phyloP scores from a whole-genome alignment of 2,113 vertebrate species.

The Platanista minor region DNA sequence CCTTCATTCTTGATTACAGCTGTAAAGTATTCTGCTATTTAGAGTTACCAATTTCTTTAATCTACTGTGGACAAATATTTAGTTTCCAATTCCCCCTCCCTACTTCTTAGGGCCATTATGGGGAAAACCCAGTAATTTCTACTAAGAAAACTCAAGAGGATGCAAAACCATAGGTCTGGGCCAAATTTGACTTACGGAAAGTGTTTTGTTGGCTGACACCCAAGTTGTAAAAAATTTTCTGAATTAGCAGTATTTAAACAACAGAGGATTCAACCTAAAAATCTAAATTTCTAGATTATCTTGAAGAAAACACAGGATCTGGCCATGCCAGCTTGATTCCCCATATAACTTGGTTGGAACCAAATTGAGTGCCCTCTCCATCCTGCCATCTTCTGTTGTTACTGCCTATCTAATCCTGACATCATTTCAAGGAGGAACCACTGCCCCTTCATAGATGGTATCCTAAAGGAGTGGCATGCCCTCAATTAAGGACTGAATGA shows the following conservation, averaged over 20 bases:
- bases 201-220: background rate
- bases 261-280: background rate
- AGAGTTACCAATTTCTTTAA: background rate
- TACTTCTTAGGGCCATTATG: background rate
- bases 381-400: too few relatives aligned
- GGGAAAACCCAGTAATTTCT: background rate
- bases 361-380: background rate
- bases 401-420: background rate
- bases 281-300: background rate
- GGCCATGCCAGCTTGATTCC: background rate
- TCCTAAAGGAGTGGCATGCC: background rate
- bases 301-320: background rate
- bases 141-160: background rate
- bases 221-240: background rate
- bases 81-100: background rate
- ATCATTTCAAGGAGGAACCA: background rate
- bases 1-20: background rate
- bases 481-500: background rate
- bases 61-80: background rate
- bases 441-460: background rate
- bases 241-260: constrained; percentile 3
- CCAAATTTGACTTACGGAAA: background rate
- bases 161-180: background rate
- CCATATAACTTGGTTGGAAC: rapidly evolving
- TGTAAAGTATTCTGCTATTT: rapidly evolving